Base-by-base conservation (phyloP, 2,113 vertebrate genomes). In the Oryzias celebensis region DNA sequence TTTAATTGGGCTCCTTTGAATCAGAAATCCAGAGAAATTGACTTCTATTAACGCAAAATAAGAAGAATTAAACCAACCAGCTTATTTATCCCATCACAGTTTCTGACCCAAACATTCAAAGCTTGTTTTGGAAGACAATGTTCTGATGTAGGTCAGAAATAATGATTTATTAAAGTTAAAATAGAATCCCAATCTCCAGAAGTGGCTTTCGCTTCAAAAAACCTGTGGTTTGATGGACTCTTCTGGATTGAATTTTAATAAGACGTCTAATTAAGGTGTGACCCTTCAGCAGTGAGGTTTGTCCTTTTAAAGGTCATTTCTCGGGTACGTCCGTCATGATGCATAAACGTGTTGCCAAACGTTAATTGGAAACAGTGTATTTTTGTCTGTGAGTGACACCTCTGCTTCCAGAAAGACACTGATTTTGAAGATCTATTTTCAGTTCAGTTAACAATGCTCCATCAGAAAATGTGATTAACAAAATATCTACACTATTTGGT, bases 251-350 rank as follows among this genome's bases (percentile, higher is more conserved):
- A 12, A 3, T 44, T 12, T 14, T 1, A 5, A n/a, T 10, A 18
- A 8, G 15, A 26, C 20, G 22, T 58, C 24, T 42, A 22, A 17
- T 24, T 12, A 58, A 45, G 15, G 18, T 6, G 22, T 22, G 18
- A 24, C 26, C 31, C 7, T 17, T 20, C 24, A 26, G 5, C 7
- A 52, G 12, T 0, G 1, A 53, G 31, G 26, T 18, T 14, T 46
- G 44, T 59, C 16, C 36, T 26, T 17, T 55, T 63, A 60, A 64
- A 47, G 43, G 58, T 55, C 23, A 44, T 46, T 15, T 51, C 54
- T 14, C 24, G 20, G 26, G 14, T 22, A 16, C 0, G 14, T 56
- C 15, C 17, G 6, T 57, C 22, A 7, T 23, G 10, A 45, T 10
- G 8, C 43, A 7, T 0, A 14, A 12, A 56, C 15, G 16, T 23